Base-by-base conservation (phyloP, 1,140 invertebrate genomes). In the Heliothis subflexa region DNA sequence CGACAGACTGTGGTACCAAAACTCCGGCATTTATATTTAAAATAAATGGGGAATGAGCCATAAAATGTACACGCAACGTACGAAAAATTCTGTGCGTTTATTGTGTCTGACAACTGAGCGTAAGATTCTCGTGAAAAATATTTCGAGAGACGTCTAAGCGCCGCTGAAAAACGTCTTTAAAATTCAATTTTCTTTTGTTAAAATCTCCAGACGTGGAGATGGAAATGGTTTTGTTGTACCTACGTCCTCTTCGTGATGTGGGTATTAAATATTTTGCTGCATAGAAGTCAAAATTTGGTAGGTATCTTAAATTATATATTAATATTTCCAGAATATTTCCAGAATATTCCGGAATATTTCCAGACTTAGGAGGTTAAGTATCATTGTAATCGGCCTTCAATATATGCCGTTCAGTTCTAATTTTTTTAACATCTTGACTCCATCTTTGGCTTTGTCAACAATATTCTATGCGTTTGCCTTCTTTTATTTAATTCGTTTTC, bases 51-150 rank as follows among this genome's bases (percentile, higher is more conserved):
- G 57, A 61, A 25, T 7, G 28, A n/a, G 33, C 61, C 16, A 64
- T 64, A 64, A 45, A 64, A 64, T 45, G 40, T 64, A 33, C 28
- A 64, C 61, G n/a, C 61, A 9, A 64, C 61, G n/a, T 45, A 40
- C 61, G 33, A 45, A 62, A 40, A 25, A 45, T 45, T 64, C n/a
- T 40, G 14, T 45, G 7, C 61, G 33, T 16, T 64, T 64, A 64
- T 64, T 64, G 61, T 64, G 33, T 21, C 16, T 55, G 33, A 45
- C 61, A 45, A 45, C n/a, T 64, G n/a, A 16, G 16, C 28, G 61
- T 40, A 33, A 64, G 61, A 45, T 64, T 64, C 33, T 64, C 33
- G n/a, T 45, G 33, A 64, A 64, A 64, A 64, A 64, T 64, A 40
- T 64, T 64, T 45, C 61, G 40, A 45, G 9, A 64, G 61, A n/a